Percentiles rank a stretch among this genome's conserved stretches.
These are phyloP conservation scores for Peromyscus eremicus DNA, from an alignment of 2,797 vertebrate species.

Conservation along the genomic window DNA sequence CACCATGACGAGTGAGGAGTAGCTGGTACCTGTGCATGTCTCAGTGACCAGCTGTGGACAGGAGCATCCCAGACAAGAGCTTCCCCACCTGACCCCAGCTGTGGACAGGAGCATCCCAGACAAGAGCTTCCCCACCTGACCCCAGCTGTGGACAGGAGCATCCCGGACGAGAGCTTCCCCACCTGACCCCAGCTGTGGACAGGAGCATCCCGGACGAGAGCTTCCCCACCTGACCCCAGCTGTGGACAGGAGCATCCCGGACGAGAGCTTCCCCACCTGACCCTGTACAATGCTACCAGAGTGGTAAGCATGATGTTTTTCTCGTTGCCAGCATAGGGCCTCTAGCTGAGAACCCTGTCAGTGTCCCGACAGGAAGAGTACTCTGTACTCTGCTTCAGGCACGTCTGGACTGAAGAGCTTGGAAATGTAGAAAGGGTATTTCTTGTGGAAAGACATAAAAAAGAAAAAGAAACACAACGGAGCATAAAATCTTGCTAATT, in stretches of 20 bases:
- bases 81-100: neutral
- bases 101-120: too few relatives aligned
- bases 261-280: neutral
- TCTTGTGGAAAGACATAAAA: neutral
- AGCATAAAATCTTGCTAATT: slow-evolving; percentile 7
- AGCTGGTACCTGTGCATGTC: neutral
- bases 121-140: too few relatives aligned
- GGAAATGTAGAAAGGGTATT: neutral
- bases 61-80: neutral
- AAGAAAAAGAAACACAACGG: neutral
- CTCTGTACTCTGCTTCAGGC: neutral
- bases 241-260: too few relatives aligned
- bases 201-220: too few relatives aligned
- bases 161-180: too few relatives aligned
- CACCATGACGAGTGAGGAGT: neutral
- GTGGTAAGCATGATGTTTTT: neutral
- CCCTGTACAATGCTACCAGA: too few relatives aligned
- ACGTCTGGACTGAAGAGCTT: neutral
- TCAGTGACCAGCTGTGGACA: neutral
- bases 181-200: too few relatives aligned
- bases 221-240: too few relatives aligned
- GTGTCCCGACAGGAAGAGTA: neutral
- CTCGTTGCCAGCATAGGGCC: neutral
- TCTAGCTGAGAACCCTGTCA: neutral
- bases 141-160: too few relatives aligned